Percentiles rank a stretch among this genome's conserved stretches.
Evolutionary conservation across 1,140 invertebrate genomes (phyloP).

Genomic region (Argopecten irradians): DNA sequence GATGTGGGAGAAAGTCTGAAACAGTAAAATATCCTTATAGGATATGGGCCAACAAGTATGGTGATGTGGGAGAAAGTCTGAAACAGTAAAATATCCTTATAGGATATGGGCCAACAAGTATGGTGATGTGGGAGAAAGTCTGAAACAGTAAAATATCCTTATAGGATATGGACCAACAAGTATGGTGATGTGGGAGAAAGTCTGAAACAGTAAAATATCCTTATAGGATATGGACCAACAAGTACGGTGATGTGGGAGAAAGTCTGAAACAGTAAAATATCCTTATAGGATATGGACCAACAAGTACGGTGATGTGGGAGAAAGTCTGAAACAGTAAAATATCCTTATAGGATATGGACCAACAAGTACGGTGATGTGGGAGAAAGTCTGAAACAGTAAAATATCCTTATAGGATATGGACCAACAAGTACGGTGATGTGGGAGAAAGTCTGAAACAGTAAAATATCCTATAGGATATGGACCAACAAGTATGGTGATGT

Average conservation of each 20-base stretch:
- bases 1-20: constrained; percentile 71
- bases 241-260: constrained; percentile 70
- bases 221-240: no score
- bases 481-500: constrained; percentile 70
- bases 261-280: constrained; percentile 65
- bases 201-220: constrained; percentile 66
- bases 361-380: constrained; percentile 68
- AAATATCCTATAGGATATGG: no score
- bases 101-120: no score
- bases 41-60: constrained; percentile 71
- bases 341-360: no score
- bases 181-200: constrained; percentile 67
- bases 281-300: no score
- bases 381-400: constrained; percentile 67
- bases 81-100: no score
- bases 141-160: constrained; percentile 60
- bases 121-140: constrained; percentile 69
- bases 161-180: no score
- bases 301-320: constrained; percentile 67
- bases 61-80: constrained; percentile 72
- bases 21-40: no score
- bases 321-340: constrained; percentile 67
- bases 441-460: constrained; percentile 69
- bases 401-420: no score
- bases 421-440: constrained; percentile 70